Percentiles rank a stretch among this genome's conserved stretches.
These are phyloP conservation scores for Gobiocypris rarus DNA, from an alignment of 2,113 vertebrate species.

Conservation along the genomic window DNA sequence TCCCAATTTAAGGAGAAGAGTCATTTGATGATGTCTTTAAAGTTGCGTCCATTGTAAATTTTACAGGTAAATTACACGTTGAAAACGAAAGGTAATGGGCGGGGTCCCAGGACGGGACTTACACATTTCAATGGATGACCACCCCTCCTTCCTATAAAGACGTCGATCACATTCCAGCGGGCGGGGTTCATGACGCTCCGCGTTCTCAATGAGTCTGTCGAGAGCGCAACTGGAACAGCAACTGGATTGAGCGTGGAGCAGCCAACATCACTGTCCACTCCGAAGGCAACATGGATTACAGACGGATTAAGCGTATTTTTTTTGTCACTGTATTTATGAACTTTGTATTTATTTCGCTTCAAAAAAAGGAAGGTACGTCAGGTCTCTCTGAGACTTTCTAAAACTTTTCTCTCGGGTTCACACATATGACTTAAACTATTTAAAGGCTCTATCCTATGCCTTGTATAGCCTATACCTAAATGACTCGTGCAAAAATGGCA, in stretches of 20 bases:
- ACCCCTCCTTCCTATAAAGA: constrained; percentile 51
- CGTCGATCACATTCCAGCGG: constrained; percentile 69
- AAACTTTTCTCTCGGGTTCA: background rate
- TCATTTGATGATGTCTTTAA: background rate
- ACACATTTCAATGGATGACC: constrained; percentile 32
- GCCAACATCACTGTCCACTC: constrained; percentile 16
- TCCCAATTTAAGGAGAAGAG: background rate
- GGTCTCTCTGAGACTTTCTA: background rate
- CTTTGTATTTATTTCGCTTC: constrained; percentile 72
- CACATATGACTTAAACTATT: background rate
- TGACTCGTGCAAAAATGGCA: background rate
- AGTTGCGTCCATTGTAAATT: constrained; percentile 1
- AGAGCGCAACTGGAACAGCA: constrained; percentile 49
- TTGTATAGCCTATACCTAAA: background rate
- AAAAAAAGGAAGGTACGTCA: constrained; percentile 78
- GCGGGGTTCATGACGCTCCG: constrained; percentile 67
- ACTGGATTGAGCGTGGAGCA: constrained; percentile 49
- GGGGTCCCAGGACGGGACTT: background rate
- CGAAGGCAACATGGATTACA: constrained; percentile 71
- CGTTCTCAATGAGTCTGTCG: constrained; percentile 73
- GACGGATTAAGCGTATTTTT: constrained; percentile 67
- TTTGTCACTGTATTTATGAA: constrained; percentile 73
- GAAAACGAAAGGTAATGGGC: constrained; percentile 38
- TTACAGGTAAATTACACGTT: constrained; percentile 39
- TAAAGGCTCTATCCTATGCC: background rate